A percentile compares a stretch with the other conserved stretches of the same genome.
Evolutionary conservation across 2,888 invertebrate genomes (phyloP).

Genomic region (Cynaeus angustus): DNA sequence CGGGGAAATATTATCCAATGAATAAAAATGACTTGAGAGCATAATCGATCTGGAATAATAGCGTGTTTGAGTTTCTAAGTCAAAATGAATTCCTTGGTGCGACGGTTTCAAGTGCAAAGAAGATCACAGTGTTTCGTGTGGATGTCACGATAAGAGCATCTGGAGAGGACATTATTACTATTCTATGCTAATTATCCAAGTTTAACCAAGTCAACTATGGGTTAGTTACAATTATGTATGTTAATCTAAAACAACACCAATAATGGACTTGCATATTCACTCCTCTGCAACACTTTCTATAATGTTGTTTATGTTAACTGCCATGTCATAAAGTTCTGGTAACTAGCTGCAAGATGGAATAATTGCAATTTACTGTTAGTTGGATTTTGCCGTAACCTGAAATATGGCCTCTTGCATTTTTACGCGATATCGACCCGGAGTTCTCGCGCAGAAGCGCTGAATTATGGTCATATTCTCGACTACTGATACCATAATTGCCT

Average conservation of each 20-base stretch:
- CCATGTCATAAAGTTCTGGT: conserved; percentile 56
- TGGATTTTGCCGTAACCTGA: conserved; percentile 35
- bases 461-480: conserved; percentile 22
- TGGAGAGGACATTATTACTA: conserved; percentile 65
- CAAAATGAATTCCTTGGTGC: no score
- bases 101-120: conserved; percentile 16
- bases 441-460: conserved; percentile 23
- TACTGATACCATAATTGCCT: conserved; percentile 27
- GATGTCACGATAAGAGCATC: conserved; percentile 55
- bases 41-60: no score
- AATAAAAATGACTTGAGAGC: not conserved
- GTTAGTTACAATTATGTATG: conserved; percentile 65
- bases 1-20: not conserved
- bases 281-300: conserved; percentile 56
- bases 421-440: conserved; percentile 28
- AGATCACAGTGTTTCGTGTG: conserved; percentile 51
- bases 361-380: conserved; percentile 49
- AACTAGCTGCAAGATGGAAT: conserved; percentile 54
- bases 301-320: conserved; percentile 56
- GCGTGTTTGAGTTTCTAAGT: no score
- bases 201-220: conserved; percentile 57
- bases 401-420: conserved; percentile 34
- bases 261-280: conserved; percentile 61
- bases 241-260: conserved; percentile 60
- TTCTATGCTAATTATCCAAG: conserved; percentile 63